Evolutionary conservation across 1,140 invertebrate species (phyloP).

Genomic region (Pectinophora gossypiella): DNA sequence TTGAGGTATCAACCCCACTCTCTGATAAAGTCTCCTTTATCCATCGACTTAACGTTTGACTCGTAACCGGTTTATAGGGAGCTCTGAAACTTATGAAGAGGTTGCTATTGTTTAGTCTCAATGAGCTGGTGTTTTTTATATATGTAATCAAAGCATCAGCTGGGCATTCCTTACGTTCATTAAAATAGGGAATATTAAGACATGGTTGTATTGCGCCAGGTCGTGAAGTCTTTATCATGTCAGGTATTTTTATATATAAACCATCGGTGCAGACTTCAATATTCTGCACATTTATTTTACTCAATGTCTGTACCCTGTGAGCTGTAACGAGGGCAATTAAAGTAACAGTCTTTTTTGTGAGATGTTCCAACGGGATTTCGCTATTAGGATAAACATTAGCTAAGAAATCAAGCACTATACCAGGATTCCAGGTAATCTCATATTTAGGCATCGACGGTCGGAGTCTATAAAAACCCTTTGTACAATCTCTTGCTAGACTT

Average conservation of each 20-base stretch:
- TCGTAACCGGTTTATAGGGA: background rate
- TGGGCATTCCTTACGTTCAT: background rate
- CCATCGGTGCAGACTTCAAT: background rate
- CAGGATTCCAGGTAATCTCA: constrained; percentile 6
- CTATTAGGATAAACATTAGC: background rate
- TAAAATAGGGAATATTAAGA: background rate
- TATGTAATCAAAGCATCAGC: background rate
- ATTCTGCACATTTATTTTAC: constrained; percentile 4
- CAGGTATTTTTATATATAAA: background rate
- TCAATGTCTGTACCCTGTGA: constrained; percentile 7
- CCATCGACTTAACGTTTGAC: constrained; percentile 6
- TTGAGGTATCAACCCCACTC: background rate
- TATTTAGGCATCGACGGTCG: constrained; percentile 7
- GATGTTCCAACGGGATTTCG: background rate
- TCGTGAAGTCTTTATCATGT: constrained; percentile 1
- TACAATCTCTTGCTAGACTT: background rate
- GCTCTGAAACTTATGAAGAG: background rate
- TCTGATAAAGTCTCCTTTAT: background rate
- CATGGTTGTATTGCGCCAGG: background rate
- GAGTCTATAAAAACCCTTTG: constrained; percentile 7
- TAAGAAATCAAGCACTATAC: constrained; percentile 2
- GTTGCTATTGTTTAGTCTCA: background rate
- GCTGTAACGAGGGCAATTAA: constrained; percentile 5
- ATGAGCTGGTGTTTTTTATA: background rate
- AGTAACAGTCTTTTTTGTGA: constrained; percentile 3